Conservation (phyloP, 1,140 invertebrate genomes). For the Gerris buenoi region DNA sequence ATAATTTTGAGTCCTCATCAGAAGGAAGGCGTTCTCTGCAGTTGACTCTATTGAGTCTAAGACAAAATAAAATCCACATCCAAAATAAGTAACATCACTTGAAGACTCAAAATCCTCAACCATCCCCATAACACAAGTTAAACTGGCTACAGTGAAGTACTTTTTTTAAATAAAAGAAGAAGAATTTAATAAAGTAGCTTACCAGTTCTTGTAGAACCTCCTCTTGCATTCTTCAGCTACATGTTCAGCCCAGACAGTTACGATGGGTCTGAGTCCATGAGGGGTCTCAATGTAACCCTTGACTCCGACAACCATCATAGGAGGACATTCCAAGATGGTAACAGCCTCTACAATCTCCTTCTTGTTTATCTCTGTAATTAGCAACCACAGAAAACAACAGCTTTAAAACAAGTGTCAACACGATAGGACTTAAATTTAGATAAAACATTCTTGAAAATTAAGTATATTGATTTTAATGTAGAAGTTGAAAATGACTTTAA, state of each 20-base stretch:
- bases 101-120: too few species aligned
- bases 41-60: background rate
- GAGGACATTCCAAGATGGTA: slow-evolving; percentile 94
- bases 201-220: slow-evolving; percentile 99
- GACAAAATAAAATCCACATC: background rate
- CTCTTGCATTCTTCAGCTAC: slow-evolving; percentile 94
- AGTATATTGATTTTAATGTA: too few species aligned
- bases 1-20: background rate
- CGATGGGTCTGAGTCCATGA: slow-evolving; percentile 81
- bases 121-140: too few species aligned
- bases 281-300: slow-evolving; percentile 99
- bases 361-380: slow-evolving; percentile 91
- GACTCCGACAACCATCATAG: slow-evolving; percentile 93
- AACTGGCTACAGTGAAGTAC: slow-evolving; percentile 96
- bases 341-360: slow-evolving; percentile 99
- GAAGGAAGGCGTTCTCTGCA: background rate
- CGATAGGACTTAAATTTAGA: too few species aligned
- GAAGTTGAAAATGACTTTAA: background rate
- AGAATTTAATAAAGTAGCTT: too few species aligned
- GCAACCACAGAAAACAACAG: slow-evolving; percentile 17
- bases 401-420: too few species aligned
- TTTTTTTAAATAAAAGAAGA: too few species aligned
- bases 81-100: background rate
- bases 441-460: too few species aligned
- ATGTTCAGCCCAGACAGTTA: slow-evolving; percentile 97